Evolutionary conservation across 2,888 invertebrate species (phyloP), one percentile per base, ranked within the genome.

Genomic region (Cerastis rubricosa): DNA sequence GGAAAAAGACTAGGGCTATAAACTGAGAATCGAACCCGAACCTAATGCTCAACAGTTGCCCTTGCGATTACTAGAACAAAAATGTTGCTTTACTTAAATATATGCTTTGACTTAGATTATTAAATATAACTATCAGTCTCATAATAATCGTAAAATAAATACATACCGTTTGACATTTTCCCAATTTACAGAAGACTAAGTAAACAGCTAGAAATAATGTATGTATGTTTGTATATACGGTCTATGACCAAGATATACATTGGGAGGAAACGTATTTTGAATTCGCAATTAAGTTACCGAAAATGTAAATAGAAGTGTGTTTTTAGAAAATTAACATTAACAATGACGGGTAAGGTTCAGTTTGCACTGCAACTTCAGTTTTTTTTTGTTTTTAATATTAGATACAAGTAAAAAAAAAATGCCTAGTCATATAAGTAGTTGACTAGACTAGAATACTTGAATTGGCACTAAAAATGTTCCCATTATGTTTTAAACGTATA

Each of bases 181-280:
- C 51, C 8, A 61, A 54, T 78, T 77, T 63, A 68, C 70, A 19
- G 1, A 78, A 69, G 19, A 68, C 69, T 76, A 19, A 9, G n/a
- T 25, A 43, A 67, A 63, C 54, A 29, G 45, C 47, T 54, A 69
- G 35, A 40, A 68, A 54, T 78, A 78, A 47, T 54, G 61, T 77
- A 17, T 17, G 35, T 49, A 0, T 45, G 54, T 78, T 78, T 69
- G 54, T n/a, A n/a, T n/a, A n/a, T n/a, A n/a, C n/a, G n/a, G n/a
- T n/a, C n/a, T n/a, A 19, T 40, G n/a, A 17, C 17, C 22, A 74
- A 74, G 19, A 47, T 22, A 49, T 29, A 11, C 29, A 29, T 8
- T 49, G 17, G 12, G 29, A 71, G 12, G 17, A 29, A 29, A 29
- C 61, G 35, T 61, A 19, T 61, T 35, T 35, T 61, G 35, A 19